Evolutionary conservation across 2,888 invertebrate species (phyloP).

Genomic region (Pandemis heparana): DNA sequence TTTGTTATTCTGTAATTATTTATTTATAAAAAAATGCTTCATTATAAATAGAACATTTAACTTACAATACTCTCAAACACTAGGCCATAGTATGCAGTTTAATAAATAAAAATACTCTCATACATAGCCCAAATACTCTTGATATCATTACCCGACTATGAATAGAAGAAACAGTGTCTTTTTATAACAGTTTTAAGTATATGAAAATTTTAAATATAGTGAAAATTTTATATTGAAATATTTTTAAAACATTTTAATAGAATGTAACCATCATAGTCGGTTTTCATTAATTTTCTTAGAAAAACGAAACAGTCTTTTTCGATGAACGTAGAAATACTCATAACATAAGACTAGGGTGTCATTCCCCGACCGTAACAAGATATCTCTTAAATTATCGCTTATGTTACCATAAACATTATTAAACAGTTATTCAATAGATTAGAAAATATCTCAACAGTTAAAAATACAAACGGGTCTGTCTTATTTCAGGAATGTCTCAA

Average conservation of each 20-base stretch:
- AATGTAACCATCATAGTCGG: constrained; percentile 49
- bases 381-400: constrained; percentile 52
- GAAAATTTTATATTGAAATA: constrained; percentile 19
- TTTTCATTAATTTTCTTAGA: constrained; percentile 53
- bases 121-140: constrained; percentile 43
- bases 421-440: constrained; percentile 63
- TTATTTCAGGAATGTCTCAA: constrained; percentile 50
- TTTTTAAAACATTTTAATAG: constrained; percentile 22
- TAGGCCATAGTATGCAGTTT: constrained; percentile 54
- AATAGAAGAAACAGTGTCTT: constrained; percentile 49
- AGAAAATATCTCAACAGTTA: constrained; percentile 52
- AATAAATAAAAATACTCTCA: constrained; percentile 58
- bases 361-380: constrained; percentile 58
- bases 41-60: constrained; percentile 81
- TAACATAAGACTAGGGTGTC: constrained; percentile 65
- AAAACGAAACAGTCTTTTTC: constrained; percentile 75
- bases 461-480: constrained; percentile 43
- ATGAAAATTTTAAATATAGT: constrained; percentile 41
- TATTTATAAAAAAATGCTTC: constrained; percentile 80
- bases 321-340: constrained; percentile 59
- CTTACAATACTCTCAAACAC: constrained; percentile 72
- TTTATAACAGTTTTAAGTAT: constrained; percentile 12
- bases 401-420: constrained; percentile 49
- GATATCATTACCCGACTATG: constrained; percentile 54
- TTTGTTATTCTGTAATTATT: constrained; percentile 60